Base-by-base conservation (phyloP, 1,140 invertebrate species). In the Saccostrea glomerata region DNA sequence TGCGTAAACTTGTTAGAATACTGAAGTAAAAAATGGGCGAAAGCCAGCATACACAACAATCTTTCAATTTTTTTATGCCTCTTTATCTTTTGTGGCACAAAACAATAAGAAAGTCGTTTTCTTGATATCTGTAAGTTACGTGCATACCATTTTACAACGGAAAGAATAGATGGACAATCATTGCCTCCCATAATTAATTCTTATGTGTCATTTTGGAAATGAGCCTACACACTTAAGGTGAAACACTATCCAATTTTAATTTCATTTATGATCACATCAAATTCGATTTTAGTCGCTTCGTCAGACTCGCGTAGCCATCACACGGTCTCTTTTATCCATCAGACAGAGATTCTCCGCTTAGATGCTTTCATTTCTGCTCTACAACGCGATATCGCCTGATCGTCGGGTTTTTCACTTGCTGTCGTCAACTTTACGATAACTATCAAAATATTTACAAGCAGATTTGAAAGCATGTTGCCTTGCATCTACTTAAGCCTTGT, bases 401-500 rank as follows among this genome's bases (percentile, higher is more conserved):
- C 70, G 23, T 3, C 70, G 70, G 13, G 23, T 77, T 73, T 77
- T 77, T 77, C 70, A 25, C 70, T 77, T 11, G 30, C 70, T 77
- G 70, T 77, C 70, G 70, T 77, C 70, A 77, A 77, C 25, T 77
- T 77, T 25, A 36, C 30, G 70, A 77, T 77, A 77, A 77, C 30
- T 25, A 77, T 77, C 70, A 77, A 77, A 77, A 77, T 77, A 77
- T 77, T 77, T 77, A 77, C 70, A 77, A 77, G 70, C 70, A 77
- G 70, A 77, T 77, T 77, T 77, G 25, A 77, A 77, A 77, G 70
- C 70, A 77, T 77, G 70, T 77, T 77, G 23, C 66, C 25, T 40
- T 77, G 25, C 25, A 30, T 77, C 70, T 77, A 12, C 23, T 77
- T 77, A 9, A 30, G 70, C 70, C 70, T 77, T 77, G 25, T 13